phyloP scores from a whole-genome alignment of 2,113 vertebrate species.

The Gadus chalcogrammus region DNA sequence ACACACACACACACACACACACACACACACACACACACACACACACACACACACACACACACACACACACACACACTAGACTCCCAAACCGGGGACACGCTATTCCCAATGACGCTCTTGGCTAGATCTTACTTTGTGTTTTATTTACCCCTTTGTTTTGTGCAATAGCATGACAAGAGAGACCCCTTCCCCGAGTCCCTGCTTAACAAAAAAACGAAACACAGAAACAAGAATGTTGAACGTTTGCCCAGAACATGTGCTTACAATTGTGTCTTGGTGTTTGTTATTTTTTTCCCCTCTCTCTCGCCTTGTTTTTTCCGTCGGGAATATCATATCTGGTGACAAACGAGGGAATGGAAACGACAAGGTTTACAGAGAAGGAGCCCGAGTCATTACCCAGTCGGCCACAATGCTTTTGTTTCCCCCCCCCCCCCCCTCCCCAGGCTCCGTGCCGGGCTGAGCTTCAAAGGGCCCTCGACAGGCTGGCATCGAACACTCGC shows the following conservation, averaged over 20 bases:
- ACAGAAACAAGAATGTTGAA: not conserved
- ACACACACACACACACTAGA: slow-evolving; percentile 3
- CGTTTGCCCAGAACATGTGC: not conserved
- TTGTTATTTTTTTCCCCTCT: not conserved
- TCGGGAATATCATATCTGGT: not conserved
- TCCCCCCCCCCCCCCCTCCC: not conserved
- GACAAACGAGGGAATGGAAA: not conserved
- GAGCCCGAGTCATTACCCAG: not conserved
- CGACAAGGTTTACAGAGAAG: not conserved
- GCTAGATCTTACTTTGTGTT: too few relatives aligned
- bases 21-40: too few relatives aligned
- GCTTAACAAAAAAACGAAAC: not conserved
- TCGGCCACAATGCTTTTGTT: not conserved
- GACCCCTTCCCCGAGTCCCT: not conserved
- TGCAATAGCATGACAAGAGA: not conserved
- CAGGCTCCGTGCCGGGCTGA: slow-evolving; percentile 89
- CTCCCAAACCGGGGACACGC: too few relatives aligned
- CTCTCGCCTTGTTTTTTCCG: too few relatives aligned
- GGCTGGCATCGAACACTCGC: slow-evolving; percentile 82
- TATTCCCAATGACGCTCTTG: too few relatives aligned
- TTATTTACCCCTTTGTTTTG: too few relatives aligned
- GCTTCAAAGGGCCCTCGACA: slow-evolving; percentile 84
- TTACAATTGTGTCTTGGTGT: not conserved
- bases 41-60: too few relatives aligned
- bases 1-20: too few relatives aligned